phyloP scores from a whole-genome alignment of 2,113 vertebrate genomes.

The Vidua macroura region DNA sequence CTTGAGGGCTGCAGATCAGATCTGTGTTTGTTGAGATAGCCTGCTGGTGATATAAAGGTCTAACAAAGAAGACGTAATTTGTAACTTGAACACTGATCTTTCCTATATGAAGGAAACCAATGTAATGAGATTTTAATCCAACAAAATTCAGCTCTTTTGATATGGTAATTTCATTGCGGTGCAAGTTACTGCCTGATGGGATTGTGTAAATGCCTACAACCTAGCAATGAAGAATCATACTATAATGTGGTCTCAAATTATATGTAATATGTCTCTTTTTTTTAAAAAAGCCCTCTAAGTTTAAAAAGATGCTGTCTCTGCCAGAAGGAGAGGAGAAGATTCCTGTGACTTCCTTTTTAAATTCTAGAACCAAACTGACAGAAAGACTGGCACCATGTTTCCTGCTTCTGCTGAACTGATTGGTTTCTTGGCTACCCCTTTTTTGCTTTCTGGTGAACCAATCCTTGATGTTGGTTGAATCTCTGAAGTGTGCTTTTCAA shows the following conservation, averaged over 20 bases:
- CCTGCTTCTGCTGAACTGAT: background rate
- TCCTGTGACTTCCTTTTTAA: background rate
- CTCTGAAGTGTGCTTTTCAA: background rate
- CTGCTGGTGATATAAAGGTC: background rate
- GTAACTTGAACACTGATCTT: background rate
- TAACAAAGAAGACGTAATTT: background rate
- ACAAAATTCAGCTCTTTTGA: background rate
- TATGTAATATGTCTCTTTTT: background rate
- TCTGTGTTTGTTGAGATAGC: background rate
- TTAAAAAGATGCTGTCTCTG: background rate
- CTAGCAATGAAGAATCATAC: background rate
- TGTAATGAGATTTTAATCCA: slow-evolving; percentile 15
- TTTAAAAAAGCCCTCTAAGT: background rate
- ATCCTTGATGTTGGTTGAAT: background rate
- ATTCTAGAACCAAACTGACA: background rate
- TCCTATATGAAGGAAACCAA: background rate
- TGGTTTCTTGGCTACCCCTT: accelerated
- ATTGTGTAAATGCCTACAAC: slow-evolving; percentile 30
- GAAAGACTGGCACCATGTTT: background rate
- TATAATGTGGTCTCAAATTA: background rate
- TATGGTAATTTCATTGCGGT: slow-evolving; percentile 14
- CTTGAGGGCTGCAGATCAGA: background rate
- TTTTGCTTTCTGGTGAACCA: background rate
- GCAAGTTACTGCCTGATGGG: background rate
- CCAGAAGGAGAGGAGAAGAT: background rate